Evolutionary conservation across 2,797 vertebrate species (phyloP).

Genomic region (Poeciliopsis paucimaculata): DNA sequence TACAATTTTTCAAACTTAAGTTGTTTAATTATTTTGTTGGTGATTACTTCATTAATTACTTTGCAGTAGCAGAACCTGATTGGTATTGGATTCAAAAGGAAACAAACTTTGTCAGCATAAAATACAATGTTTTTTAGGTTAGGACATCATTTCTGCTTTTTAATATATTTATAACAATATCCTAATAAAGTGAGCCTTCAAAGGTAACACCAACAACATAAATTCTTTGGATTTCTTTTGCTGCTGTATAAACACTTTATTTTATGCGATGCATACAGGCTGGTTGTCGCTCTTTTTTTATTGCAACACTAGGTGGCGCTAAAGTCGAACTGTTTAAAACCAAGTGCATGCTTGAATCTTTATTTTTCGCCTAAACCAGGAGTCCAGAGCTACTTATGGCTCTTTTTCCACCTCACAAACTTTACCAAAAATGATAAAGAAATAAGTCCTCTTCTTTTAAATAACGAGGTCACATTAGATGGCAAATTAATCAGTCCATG

Average conservation of each 20-base stretch:
- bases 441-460: background rate
- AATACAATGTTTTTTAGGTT: background rate
- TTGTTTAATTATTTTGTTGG: background rate
- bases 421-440: background rate
- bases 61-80: background rate
- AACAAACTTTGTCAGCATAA: background rate
- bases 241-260: background rate
- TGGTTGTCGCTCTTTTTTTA: background rate
- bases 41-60: background rate
- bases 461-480: background rate
- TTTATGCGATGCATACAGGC: background rate
- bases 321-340: background rate
- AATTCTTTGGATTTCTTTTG: background rate
- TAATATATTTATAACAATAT: too few relatives aligned
- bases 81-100: background rate
- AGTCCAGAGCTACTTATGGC: background rate
- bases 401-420: background rate
- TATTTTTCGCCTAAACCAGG: background rate
- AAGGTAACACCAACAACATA: too few relatives aligned
- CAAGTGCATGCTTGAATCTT: background rate
- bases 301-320: slow-evolving; percentile 15
- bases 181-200: too few relatives aligned
- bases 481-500: background rate
- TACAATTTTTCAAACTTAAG: background rate
- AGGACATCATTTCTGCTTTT: too few relatives aligned